A percentile compares a stretch with the other conserved stretches of the same genome.
These are phyloP conservation scores for Peromyscus nudipes DNA, from an alignment of 2,797 vertebrate species.

Conservation along the genomic window DNA sequence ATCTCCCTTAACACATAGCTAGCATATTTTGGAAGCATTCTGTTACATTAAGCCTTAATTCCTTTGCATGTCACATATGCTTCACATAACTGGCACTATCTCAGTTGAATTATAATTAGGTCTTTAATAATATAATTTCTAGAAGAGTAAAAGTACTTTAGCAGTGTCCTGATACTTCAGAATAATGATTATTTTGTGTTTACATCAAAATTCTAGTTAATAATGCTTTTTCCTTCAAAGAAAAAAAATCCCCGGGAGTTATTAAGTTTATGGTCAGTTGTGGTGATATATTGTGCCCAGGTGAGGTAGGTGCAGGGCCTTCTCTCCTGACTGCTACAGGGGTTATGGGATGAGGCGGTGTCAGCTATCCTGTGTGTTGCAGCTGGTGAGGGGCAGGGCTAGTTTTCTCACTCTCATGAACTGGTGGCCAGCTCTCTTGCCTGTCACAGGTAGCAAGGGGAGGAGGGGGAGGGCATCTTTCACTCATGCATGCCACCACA, in stretches of 20 bases:
- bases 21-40: constrained; percentile 52
- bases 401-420: neutral
- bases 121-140: constrained; percentile 47
- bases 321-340: neutral
- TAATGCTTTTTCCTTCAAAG: neutral
- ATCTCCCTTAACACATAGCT: neutral
- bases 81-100: neutral
- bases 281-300: neutral
- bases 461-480: neutral
- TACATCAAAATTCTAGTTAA: constrained; percentile 27
- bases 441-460: neutral
- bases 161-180: neutral
- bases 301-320: neutral
- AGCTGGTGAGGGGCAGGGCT: neutral
- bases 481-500: neutral
- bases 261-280: neutral
- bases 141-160: neutral
- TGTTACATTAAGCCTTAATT: constrained; percentile 27
- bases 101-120: constrained; percentile 39
- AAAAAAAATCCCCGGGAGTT: neutral
- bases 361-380: neutral
- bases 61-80: neutral
- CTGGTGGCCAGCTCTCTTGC: neutral
- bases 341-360: neutral
- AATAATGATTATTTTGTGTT: neutral